Percentiles rank a stretch among this genome's conserved stretches.
These are phyloP conservation scores for Drosophila limbata DNA, from an alignment of 2,888 invertebrate genomes.

Conservation along the genomic window DNA sequence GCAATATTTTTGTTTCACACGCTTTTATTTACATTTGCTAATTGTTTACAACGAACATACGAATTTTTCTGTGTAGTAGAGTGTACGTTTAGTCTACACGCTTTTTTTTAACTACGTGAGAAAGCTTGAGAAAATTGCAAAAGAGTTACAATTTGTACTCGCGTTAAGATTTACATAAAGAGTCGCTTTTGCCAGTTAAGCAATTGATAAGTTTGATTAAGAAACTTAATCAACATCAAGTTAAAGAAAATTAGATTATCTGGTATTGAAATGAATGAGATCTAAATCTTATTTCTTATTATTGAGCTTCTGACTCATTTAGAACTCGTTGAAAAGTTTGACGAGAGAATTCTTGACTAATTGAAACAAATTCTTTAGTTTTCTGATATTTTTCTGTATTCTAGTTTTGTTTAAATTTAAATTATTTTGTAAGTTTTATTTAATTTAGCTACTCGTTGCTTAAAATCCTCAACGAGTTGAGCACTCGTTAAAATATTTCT, in stretches of 20 bases:
- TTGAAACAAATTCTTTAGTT: no score
- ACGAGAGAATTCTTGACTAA: no score
- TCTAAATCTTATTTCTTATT: no score
- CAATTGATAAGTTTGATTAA: not conserved
- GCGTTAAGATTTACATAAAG: not conserved
- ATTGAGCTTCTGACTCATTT: not conserved
- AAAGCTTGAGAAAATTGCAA: conserved; percentile 1
- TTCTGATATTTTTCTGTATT: no score
- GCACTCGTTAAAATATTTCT: not conserved
- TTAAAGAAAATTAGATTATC: no score
- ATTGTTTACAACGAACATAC: conserved; percentile 61
- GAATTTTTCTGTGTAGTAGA: conserved; percentile 37
- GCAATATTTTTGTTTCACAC: conserved; percentile 69
- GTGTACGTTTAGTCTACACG: conserved; percentile 22
- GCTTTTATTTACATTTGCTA: conserved; percentile 72
- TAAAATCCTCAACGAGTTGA: not conserved
- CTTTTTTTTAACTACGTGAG: conserved; percentile 1
- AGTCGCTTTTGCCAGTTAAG: not conserved
- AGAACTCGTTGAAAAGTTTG: not conserved
- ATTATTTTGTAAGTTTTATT: no score
- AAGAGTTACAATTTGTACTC: not conserved
- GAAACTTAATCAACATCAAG: not conserved
- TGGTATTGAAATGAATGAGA: not conserved
- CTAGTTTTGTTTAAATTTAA: no score
- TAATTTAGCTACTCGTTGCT: no score